Percentiles rank a stretch among this genome's conserved stretches.
Conservation (phyloP, 2,113 vertebrate species). For the Chamaetylas fuelleborni region DNA sequence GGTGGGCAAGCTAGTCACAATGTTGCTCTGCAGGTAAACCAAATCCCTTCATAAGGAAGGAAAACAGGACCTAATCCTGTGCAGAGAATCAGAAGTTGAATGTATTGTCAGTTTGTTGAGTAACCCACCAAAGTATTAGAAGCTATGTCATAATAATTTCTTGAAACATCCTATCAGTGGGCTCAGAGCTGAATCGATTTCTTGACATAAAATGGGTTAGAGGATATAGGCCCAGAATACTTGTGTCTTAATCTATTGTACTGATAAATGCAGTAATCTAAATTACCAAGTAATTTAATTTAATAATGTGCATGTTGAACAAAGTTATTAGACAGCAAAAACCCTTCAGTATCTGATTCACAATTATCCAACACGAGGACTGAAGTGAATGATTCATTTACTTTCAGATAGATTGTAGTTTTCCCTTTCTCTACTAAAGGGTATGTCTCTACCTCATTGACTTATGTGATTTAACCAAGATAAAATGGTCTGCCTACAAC, state of each 20-base stretch:
- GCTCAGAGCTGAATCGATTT: background rate
- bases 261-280: slow-evolving; percentile 30
- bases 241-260: slow-evolving; percentile 40
- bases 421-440: background rate
- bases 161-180: background rate
- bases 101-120: background rate
- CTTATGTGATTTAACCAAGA: slow-evolving; percentile 4
- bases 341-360: background rate
- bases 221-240: background rate
- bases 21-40: background rate
- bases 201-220: background rate
- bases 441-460: slow-evolving; percentile 3
- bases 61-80: background rate
- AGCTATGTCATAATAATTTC: background rate
- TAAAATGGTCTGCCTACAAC: background rate
- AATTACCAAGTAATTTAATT: slow-evolving; percentile 26
- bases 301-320: background rate
- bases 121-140: background rate
- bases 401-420: background rate
- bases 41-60: background rate
- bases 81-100: background rate
- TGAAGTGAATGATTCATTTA: background rate
- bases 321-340: background rate
- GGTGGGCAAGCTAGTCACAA: background rate
- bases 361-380: background rate